Base-by-base conservation (phyloP, 1,140 invertebrate genomes). In the Whitmania pigra region DNA sequence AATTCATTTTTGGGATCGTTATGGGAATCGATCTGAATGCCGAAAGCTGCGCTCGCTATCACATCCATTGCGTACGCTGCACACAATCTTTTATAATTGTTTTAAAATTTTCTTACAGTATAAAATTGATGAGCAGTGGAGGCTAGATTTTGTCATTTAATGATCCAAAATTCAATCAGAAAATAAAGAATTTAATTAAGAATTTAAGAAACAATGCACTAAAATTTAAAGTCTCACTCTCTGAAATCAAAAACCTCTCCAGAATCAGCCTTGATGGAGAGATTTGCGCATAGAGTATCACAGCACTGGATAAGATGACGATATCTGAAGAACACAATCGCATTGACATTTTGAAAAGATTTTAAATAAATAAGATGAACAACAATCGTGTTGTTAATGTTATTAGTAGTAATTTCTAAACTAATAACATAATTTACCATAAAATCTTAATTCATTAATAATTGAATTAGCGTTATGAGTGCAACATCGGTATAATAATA, bases 21-120 rank as follows among this genome's bases (percentile, higher is more conserved):
- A 11, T 87, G 75, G 0, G 84, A 84, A 73, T 87, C 83, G 3
- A 83, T 81, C 2, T 85, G 78, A 9, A 88, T 75, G 18, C 87
- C 87, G 75, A 86, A 88, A 9, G 84, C 85, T 54, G 84, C 85
- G 7, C 79, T 81, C 2, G 83, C 85, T 31, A 88, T 87, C 2
- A 87, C 79, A 74, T 89, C 87, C 29, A 87, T 86, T 0, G 85
- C 84, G 71, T 84, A 88, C 25, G 81, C 81, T 0, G 80, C 82
- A 31, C 82, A 77, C 22, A 74, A 72, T 40, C 77, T 78, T 70
- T 22, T 73, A 73, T 0, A 66, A 73, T 22, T 63, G 22, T 63
- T n/a, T 63, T 63, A 31, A 18, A 63, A 63, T 31, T 7, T 7
- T 25, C 18, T n/a, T 13, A 22, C 6, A 63, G 9, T 63, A 15